phyloP scores from a whole-genome alignment of 2,888 invertebrate species.

The Oligia fasciuncula region DNA sequence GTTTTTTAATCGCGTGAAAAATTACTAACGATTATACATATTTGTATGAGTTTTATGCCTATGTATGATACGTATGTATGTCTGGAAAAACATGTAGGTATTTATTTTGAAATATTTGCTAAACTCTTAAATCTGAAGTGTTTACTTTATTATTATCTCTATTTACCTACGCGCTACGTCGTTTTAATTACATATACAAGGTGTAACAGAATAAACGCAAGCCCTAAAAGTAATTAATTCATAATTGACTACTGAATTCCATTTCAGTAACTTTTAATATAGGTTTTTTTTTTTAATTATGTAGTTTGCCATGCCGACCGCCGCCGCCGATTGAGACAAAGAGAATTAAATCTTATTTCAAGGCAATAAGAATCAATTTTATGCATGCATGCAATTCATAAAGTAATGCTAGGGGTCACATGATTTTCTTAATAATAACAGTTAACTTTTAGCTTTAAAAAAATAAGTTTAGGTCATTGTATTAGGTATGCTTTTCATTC shows the following conservation, averaged over 20 bases:
- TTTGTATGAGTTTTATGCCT: not conserved
- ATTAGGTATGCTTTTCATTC: not conserved
- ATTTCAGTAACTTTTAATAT: too few relatives aligned
- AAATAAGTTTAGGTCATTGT: not conserved
- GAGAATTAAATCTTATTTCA: too few relatives aligned
- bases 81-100: not conserved
- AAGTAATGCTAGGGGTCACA: not conserved
- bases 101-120: conserved; percentile 8
- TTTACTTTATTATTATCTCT: conserved; percentile 23
- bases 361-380: too few relatives aligned
- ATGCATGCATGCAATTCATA: too few relatives aligned
- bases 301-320: not conserved
- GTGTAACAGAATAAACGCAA: not conserved
- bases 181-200: not conserved
- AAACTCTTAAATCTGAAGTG: conserved; percentile 24
- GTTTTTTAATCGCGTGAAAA: conserved; percentile 22
- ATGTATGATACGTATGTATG: not conserved
- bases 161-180: not conserved
- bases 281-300: too few relatives aligned
- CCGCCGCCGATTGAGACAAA: not conserved
- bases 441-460: not conserved
- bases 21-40: not conserved
- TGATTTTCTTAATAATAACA: too few relatives aligned
- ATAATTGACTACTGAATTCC: not conserved
- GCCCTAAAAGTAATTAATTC: not conserved